phyloP scores from a whole-genome alignment of 2,888 invertebrate genomes.

The Pherbina coryleti region DNA sequence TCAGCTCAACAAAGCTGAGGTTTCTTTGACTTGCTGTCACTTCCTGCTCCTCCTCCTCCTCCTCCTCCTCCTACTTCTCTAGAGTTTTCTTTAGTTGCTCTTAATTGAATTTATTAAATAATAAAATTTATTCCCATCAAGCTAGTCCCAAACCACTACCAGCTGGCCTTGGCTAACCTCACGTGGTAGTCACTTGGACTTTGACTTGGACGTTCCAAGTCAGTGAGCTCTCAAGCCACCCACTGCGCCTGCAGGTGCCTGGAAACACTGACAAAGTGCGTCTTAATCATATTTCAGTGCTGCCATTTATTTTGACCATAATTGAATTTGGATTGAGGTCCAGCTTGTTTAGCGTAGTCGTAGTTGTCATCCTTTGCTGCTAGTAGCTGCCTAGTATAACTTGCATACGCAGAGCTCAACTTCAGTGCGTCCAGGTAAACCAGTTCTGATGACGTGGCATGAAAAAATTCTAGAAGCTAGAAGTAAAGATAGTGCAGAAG shows the following conservation, averaged over 20 bases:
- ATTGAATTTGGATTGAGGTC: conserved; percentile 25
- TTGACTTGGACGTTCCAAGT: not conserved
- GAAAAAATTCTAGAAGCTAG: not conserved
- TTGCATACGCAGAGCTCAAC: not conserved
- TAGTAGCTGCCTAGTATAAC: not conserved
- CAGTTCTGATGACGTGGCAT: not conserved
- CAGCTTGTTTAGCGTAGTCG: conserved; percentile 1
- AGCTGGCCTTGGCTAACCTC: not conserved
- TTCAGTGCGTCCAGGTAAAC: not conserved
- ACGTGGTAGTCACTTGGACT: not conserved
- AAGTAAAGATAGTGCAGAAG: not conserved
- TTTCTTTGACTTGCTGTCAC: conserved; percentile 13
- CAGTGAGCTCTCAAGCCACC: too few species aligned
- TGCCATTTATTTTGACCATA: conserved; percentile 17
- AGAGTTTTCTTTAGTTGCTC: not conserved
- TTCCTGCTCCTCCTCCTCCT: not conserved
- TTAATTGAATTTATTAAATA: conserved; percentile 29
- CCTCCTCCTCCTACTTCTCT: not conserved
- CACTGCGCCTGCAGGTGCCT: too few species aligned
- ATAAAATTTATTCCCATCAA: not conserved
- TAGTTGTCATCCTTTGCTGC: not conserved
- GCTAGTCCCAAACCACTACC: not conserved
- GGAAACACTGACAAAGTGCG: not conserved
- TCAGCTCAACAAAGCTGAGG: conserved; percentile 14
- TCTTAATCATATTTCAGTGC: conserved; percentile 29